phyloP scores from a whole-genome alignment of 2,888 invertebrate species.

The Nycteola revayana region DNA sequence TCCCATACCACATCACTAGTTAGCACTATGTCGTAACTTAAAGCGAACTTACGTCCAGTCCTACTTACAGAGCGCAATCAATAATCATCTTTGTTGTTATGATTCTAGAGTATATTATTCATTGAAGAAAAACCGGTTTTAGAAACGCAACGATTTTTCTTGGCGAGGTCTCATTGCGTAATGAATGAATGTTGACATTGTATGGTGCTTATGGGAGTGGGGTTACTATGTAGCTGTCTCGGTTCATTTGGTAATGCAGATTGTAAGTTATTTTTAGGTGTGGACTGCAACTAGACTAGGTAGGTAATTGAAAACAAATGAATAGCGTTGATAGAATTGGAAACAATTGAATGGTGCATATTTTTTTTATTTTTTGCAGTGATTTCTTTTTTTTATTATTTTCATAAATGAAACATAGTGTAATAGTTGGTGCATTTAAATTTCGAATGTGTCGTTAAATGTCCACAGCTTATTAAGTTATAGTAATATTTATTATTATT shows the following conservation, averaged over 20 bases:
- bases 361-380: too few species aligned
- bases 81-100: constrained; percentile 32
- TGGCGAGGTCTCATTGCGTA: constrained; percentile 73
- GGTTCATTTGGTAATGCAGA: constrained; percentile 24
- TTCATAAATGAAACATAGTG: too few species aligned
- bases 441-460: too few species aligned
- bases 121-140: constrained; percentile 36
- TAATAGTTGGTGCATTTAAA: too few species aligned
- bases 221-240: constrained; percentile 23
- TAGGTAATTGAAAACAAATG: too few species aligned
- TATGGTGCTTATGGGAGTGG: constrained; percentile 43
- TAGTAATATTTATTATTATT: too few species aligned
- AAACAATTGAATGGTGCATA: too few species aligned
- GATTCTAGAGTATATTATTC: constrained; percentile 33
- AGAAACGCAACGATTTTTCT: constrained; percentile 63
- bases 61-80: constrained; percentile 36
- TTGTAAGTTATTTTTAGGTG: too few species aligned
- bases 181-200: constrained; percentile 75
- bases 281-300: too few species aligned
- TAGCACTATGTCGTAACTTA: constrained; percentile 45
- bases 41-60: constrained; percentile 40
- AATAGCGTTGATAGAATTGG: too few species aligned
- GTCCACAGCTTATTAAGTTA: too few species aligned
- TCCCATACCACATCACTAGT: constrained; percentile 37
- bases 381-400: too few species aligned